A percentile compares a stretch with the other conserved stretches of the same genome.
Conservation (phyloP, 2,888 invertebrate genomes). For the Eulithis testata region DNA sequence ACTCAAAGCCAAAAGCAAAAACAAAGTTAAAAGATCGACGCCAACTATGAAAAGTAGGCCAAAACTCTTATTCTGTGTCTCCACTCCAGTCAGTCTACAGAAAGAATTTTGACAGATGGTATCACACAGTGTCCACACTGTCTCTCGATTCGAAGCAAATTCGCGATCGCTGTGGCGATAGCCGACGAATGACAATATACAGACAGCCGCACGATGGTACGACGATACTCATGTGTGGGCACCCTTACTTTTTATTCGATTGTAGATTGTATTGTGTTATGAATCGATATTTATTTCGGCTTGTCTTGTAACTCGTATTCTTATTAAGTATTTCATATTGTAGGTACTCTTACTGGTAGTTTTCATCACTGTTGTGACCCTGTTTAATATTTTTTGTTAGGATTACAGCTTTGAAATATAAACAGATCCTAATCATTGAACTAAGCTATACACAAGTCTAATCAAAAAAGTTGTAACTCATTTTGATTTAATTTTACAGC, state of each 20-base stretch:
- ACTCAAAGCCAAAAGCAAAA: no score
- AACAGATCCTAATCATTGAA: not conserved
- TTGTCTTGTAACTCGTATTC: slow-evolving; percentile 61
- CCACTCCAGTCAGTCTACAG: slow-evolving; percentile 37
- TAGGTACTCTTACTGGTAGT: no score
- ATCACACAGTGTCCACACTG: slow-evolving; percentile 63
- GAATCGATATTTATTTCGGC: slow-evolving; percentile 79
- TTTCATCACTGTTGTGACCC: no score
- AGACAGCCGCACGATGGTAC: slow-evolving; percentile 56
- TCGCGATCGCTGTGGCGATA: slow-evolving; percentile 69
- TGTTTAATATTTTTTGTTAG: no score
- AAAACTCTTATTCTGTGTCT: slow-evolving; percentile 14
- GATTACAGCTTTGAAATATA: no score
- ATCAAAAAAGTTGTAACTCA: no score
- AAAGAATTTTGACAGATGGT: slow-evolving; percentile 66
- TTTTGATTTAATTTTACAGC: no score
- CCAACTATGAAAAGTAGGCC: slow-evolving; percentile 1
- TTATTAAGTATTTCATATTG: slow-evolving; percentile 32
- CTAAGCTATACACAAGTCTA: not conserved
- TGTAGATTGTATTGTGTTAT: slow-evolving; percentile 81
- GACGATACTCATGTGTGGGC: slow-evolving; percentile 65
- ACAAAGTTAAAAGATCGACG: no score
- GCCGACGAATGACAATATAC: slow-evolving; percentile 69
- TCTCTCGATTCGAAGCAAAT: slow-evolving; percentile 54
- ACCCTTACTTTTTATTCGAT: slow-evolving; percentile 76